phyloP scores from a whole-genome alignment of 2,888 invertebrate genomes.

The Cistogaster globosa region DNA sequence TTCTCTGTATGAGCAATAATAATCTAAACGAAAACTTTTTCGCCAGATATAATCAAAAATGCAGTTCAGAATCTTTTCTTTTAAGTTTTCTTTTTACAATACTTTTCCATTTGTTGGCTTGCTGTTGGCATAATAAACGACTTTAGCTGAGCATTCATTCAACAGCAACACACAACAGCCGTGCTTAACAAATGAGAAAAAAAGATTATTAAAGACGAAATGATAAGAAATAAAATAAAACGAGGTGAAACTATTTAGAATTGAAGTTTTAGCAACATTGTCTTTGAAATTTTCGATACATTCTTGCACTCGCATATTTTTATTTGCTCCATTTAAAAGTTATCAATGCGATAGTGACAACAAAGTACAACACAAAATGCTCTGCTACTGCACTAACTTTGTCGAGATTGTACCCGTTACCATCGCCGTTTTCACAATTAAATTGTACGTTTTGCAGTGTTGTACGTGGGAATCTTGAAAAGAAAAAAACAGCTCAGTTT shows the following conservation, averaged over 20 bases:
- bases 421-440: constrained; percentile 62
- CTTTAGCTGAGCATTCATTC: constrained; percentile 51
- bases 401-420: constrained; percentile 31
- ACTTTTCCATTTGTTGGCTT: constrained; percentile 73
- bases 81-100: constrained; percentile 56
- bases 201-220: constrained; percentile 47
- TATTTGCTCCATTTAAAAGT: constrained; percentile 49
- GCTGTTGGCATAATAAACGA: constrained; percentile 54
- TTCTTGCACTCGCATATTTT: constrained; percentile 40
- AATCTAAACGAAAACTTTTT: constrained; percentile 75
- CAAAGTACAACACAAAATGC: constrained; percentile 52
- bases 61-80: constrained; percentile 78
- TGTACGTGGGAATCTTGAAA: constrained; percentile 21
- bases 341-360: constrained; percentile 42
- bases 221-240: constrained; percentile 20
- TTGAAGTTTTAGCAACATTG: constrained; percentile 65
- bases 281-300: constrained; percentile 47
- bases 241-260: constrained; percentile 46
- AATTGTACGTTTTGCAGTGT: constrained; percentile 52
- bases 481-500: constrained; percentile 25
- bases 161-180: constrained; percentile 43
- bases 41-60: constrained; percentile 81
- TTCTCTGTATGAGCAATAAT: not conserved
- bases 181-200: constrained; percentile 35
- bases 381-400: constrained; percentile 33